Base-by-base conservation (phyloP, 2,797 vertebrate species). In the Rhinoraja longicauda region DNA sequence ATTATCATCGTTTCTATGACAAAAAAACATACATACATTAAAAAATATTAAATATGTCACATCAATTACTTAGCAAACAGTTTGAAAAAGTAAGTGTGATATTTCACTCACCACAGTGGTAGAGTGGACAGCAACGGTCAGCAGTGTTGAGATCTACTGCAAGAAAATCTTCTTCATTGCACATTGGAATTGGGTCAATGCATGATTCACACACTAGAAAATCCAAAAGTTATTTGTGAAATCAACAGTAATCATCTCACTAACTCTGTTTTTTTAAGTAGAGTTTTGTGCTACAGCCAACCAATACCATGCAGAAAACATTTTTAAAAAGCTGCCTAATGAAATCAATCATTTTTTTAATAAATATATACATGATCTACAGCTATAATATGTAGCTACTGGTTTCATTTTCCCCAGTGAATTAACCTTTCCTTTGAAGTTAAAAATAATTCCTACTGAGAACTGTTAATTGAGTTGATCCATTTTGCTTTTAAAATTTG, bases 191-290 rank as follows among this genome's bases (percentile, higher is more conserved):
- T 64, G 97, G 97, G 93, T 99, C 98, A 93, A 97, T 97, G 93
- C 98, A 99, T 93, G 98, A 96, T 95, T 99, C 97, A 95, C 99
- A 99, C 94, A 99, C 99, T 99, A 95, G 57, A 94, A 94, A 92
- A 92, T 73, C 92, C 3, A 39, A 91, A 91, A 19, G 24, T 1
- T 73, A 12, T 4, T n/a, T 92, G 57, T 81, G 2, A 67, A 79
- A 81, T 6, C 36, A 59, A 73, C 67, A 53, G 1, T 73, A 92
- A 92, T n/a, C 57, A 45, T 13, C 45, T 92, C 39, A 72, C 72
- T 7, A 53, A 21, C 24, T 59, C 21, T 45, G 17, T 32, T 21
- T 70, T 70, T 45, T 72, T 72, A 88, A 39, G 0, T 8, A 53
- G 5, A 36, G 36, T 45, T 0, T 32, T 64, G 17, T 88, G 59